Base-by-base conservation (phyloP, 2,888 invertebrate genomes). In the Rugalucina vietnamica region DNA sequence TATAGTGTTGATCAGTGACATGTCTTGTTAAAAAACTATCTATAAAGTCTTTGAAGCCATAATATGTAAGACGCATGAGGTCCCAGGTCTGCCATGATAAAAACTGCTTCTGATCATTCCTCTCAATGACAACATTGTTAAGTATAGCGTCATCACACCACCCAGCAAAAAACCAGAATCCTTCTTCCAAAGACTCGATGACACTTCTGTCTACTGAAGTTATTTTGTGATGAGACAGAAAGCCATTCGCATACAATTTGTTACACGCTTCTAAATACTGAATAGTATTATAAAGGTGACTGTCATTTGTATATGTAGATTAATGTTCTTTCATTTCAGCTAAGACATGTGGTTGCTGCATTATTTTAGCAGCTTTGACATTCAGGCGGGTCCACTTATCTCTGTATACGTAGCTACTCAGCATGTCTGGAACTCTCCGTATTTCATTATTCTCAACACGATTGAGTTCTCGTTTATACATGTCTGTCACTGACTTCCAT, bases 141-240 rank as follows among this genome's bases (percentile, higher is more conserved):
- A 60, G 24, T 24, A 60, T 60, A 29, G 60, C 24, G 29, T 60
- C 60, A 60, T 60, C 60, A 60, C 60, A 60, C 60, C 60, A 60
- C 18, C 60, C 29, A 3, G 29, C 29, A 21, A 27, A 60, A 60
- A 60, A 60, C 12, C 8, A 21, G 54, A 54, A 54, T 18, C 54
- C 54, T 12, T 54, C 8, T n/a, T 54, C 54, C 54, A 54, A 14
- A 54, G 54, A 54, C 54, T 21, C 54, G 54, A 54, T 54, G 12
- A 54, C 54, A 54, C 12, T 54, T 54, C 54, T 54, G 54, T 54
- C 21, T 54, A 4, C 12, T 54, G 21, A 54, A n/a, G 54, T 54
- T 54, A 54, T 54, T 54, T 54, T 54, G n/a, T 54, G 8, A 54
- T 54, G 54, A 54, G 54, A 54, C 12, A 54, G 54, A 27, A 60